Conservation (phyloP, 1,140 invertebrate genomes). For the Drosophila littoralis region DNA sequence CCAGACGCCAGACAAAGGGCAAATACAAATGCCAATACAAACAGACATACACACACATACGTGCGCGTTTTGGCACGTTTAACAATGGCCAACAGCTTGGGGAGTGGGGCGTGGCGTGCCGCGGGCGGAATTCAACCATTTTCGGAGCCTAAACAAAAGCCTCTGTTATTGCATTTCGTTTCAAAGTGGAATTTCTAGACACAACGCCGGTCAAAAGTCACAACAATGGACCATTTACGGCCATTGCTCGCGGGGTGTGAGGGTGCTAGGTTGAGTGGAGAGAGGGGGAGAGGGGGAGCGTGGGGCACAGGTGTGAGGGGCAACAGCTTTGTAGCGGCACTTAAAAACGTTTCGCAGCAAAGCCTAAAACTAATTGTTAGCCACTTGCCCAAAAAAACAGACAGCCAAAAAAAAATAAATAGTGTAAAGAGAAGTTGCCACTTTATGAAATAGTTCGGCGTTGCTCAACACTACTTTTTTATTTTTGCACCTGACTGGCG, state of each 20-base stretch:
- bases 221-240: slow-evolving; percentile 20
- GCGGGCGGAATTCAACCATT: slow-evolving; percentile 8
- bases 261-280: too few species aligned
- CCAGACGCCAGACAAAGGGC: slow-evolving; percentile 29
- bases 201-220: slow-evolving; percentile 19
- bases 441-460: slow-evolving; percentile 25
- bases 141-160: slow-evolving; percentile 23
- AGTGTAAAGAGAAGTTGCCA: not conserved
- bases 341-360: slow-evolving; percentile 18
- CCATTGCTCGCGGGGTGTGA: not conserved
- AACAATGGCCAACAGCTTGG: slow-evolving; percentile 20
- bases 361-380: slow-evolving; percentile 33
- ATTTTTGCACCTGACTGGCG: not conserved
- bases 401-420: slow-evolving; percentile 1
- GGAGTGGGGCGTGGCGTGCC: not conserved
- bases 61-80: slow-evolving; percentile 1
- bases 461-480: slow-evolving; percentile 10
- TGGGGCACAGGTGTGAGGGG: not conserved
- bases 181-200: slow-evolving; percentile 2
- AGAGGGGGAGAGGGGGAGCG: not conserved
- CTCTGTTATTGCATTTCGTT: slow-evolving; percentile 11
- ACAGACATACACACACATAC: slow-evolving; percentile 13
- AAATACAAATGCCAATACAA: slow-evolving; percentile 22
- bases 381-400: slow-evolving; percentile 11
- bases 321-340: slow-evolving; percentile 9